Evolutionary conservation across 2,888 invertebrate genomes (phyloP).

Genomic region (Seira musarum): DNA sequence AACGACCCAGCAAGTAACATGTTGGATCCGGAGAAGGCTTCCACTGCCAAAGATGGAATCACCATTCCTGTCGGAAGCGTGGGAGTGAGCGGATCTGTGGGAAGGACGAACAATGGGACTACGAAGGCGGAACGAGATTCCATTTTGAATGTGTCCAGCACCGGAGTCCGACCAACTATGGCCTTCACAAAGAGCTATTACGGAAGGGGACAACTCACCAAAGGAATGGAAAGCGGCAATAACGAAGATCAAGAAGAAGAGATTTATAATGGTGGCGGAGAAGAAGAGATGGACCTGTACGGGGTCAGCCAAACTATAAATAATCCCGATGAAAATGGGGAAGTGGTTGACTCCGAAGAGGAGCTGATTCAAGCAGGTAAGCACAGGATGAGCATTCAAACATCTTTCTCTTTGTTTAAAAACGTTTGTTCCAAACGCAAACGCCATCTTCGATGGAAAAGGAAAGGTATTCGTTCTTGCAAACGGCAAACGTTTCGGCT

Average conservation of each 20-base stretch:
- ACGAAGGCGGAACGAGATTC: conserved; percentile 48
- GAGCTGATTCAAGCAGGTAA: too few relatives aligned
- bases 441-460: too few relatives aligned
- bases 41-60: conserved; percentile 39
- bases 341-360: too few relatives aligned
- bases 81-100: background rate
- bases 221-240: background rate
- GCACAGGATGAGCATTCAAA: too few relatives aligned
- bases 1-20: background rate
- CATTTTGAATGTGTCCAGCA: conserved; percentile 44
- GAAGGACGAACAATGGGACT: conserved; percentile 37
- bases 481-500: too few relatives aligned
- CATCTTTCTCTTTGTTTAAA: too few relatives aligned
- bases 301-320: too few relatives aligned
- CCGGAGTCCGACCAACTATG: conserved; percentile 49
- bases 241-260: background rate
- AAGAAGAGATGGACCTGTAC: background rate
- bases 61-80: background rate
- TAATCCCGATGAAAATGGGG: too few relatives aligned
- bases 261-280: background rate
- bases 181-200: conserved; percentile 54
- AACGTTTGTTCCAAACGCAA: too few relatives aligned
- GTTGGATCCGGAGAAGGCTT: conserved; percentile 23
- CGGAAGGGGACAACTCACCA: background rate
- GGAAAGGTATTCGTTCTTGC: too few relatives aligned